These are phyloP conservation scores for Drosophila murphyi DNA, from an alignment of 1,140 invertebrate genomes.

Conservation along the genomic window DNA sequence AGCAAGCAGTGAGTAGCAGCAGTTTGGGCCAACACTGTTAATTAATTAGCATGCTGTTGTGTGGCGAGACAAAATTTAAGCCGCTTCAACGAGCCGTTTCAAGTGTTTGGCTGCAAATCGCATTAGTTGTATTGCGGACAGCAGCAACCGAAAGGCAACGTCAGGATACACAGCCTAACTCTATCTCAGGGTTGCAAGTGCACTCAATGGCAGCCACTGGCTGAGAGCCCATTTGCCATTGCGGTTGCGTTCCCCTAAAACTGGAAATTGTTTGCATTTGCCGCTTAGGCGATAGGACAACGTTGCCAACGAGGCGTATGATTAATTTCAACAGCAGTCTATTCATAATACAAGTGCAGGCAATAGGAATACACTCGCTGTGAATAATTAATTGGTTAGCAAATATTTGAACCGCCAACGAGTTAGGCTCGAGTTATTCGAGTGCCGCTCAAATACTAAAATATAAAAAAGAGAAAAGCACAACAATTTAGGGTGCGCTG, in stretches of 20 bases:
- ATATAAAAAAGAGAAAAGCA: slow-evolving; percentile 15
- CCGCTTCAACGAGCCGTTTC: slow-evolving; percentile 45
- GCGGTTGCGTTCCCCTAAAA: slow-evolving; percentile 18
- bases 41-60: slow-evolving; percentile 67
- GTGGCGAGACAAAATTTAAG: slow-evolving; percentile 47
- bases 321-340: slow-evolving; percentile 56
- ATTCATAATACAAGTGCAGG: slow-evolving; percentile 38
- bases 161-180: background rate
- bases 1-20: slow-evolving; percentile 1
- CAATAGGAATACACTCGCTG: slow-evolving; percentile 54
- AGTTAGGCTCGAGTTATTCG: slow-evolving; percentile 50
- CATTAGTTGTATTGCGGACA: slow-evolving; percentile 57
- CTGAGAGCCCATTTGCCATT: slow-evolving; percentile 29
- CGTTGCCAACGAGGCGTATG: slow-evolving; percentile 61
- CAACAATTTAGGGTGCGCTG: background rate
- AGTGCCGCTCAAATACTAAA: slow-evolving; percentile 60
- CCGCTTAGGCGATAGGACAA: slow-evolving; percentile 13
- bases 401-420: slow-evolving; percentile 70
- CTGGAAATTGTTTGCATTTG: slow-evolving; percentile 49
- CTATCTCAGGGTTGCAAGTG: slow-evolving; percentile 26
- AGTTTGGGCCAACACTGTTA: slow-evolving; percentile 43
- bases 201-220: slow-evolving; percentile 22
- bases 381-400: slow-evolving; percentile 72
- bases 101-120: slow-evolving; percentile 62
- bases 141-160: slow-evolving; percentile 1